A percentile compares a stretch with the other conserved stretches of the same genome.
phyloP scores from a whole-genome alignment of 2,888 invertebrate species.

The Caenorhabditis sp. region DNA sequence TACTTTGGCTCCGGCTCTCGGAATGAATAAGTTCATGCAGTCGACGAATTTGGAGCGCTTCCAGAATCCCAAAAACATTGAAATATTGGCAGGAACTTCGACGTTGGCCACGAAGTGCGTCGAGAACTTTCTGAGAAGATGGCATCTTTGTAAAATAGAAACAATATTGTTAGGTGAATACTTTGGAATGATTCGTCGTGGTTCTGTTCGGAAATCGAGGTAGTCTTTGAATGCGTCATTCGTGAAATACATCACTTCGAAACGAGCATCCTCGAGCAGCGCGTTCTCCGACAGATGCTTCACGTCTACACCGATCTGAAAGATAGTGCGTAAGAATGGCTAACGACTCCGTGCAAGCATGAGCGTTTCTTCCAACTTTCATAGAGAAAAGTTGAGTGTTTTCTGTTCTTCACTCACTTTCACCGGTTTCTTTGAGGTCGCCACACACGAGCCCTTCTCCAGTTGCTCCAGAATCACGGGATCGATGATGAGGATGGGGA shows the following conservation, averaged over 20 bases:
- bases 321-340: no score
- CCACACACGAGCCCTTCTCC: background rate
- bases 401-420: background rate
- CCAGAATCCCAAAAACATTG: slow-evolving; percentile 38
- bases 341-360: background rate
- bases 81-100: slow-evolving; percentile 23
- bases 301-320: slow-evolving; percentile 41
- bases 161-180: background rate
- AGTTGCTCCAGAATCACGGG: slow-evolving; percentile 4
- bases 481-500: slow-evolving; percentile 22
- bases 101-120: slow-evolving; percentile 2
- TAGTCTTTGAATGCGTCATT: slow-evolving; percentile 27
- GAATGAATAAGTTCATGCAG: slow-evolving; percentile 36
- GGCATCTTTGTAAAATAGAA: background rate
- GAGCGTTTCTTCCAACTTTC: background rate
- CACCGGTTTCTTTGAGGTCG: slow-evolving; percentile 1
- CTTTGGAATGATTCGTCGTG: slow-evolving; percentile 41
- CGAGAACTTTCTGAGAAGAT: slow-evolving; percentile 14
- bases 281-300: background rate
- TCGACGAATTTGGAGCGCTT: slow-evolving; percentile 23
- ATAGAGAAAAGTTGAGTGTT: background rate
- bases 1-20: slow-evolving; percentile 4
- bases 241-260: slow-evolving; percentile 15
- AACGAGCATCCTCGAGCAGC: slow-evolving; percentile 7
- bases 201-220: slow-evolving; percentile 30